Evolutionary conservation across 2,888 invertebrate species (phyloP).

Genomic region (Steinernema carpocapsae): DNA sequence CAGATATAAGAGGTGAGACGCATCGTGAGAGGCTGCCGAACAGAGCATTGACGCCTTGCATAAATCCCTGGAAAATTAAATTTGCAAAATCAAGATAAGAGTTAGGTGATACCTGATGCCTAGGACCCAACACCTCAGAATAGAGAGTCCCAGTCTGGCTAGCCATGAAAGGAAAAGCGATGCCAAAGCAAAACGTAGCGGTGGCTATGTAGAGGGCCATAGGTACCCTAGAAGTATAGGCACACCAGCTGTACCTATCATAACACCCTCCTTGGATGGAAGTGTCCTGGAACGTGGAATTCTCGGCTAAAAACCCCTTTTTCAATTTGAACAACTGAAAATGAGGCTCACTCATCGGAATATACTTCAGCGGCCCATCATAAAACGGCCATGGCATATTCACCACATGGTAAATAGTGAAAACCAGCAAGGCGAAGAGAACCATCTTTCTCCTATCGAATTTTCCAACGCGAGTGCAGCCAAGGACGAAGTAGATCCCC

Average conservation of each 20-base stretch:
- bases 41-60: conserved; percentile 22
- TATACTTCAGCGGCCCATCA: conserved; percentile 37
- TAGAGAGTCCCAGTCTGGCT: conserved; percentile 28
- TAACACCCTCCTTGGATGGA: conserved; percentile 43
- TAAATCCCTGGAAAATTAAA: conserved; percentile 39
- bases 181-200: conserved; percentile 23
- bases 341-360: conserved; percentile 45
- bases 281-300: background rate
- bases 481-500: conserved; percentile 18
- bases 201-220: background rate
- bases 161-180: conserved; percentile 10
- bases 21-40: conserved; percentile 15
- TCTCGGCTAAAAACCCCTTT: background rate
- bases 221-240: conserved; percentile 22
- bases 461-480: conserved; percentile 14
- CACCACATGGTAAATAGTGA: conserved; percentile 22
- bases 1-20: background rate
- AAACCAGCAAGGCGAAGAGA: conserved; percentile 17
- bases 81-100: background rate
- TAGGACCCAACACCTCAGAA: conserved; percentile 26
- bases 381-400: conserved; percentile 35
- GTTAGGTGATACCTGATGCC: conserved; percentile 14
- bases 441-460: conserved; percentile 25
- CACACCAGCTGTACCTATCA: conserved; percentile 35
- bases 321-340: conserved; percentile 19